Conservation (phyloP, 2,888 invertebrate genomes). For the Fragum fragum region DNA sequence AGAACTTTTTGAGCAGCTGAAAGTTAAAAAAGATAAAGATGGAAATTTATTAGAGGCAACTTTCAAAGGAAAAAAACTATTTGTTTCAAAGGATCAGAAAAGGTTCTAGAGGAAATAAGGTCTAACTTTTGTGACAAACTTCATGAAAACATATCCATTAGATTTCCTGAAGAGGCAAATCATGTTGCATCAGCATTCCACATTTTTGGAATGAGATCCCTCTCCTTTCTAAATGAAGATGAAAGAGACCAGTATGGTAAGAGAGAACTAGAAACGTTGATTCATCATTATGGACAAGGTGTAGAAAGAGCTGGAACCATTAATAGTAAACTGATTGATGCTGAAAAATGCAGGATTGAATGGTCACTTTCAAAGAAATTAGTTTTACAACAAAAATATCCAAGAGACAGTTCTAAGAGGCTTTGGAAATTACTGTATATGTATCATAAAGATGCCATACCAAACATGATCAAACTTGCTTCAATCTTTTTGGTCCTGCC, state of each 20-base stretch:
- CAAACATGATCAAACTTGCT: constrained; percentile 3
- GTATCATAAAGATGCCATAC: constrained; percentile 11
- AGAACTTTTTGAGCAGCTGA: constrained; percentile 3
- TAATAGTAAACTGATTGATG: background rate
- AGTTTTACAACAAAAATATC: background rate
- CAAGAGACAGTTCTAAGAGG: background rate
- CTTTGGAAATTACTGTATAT: constrained; percentile 4
- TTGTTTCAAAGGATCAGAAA: constrained; percentile 15
- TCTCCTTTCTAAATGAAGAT: background rate
- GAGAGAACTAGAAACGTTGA: constrained; percentile 1
- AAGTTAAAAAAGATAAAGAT: constrained; percentile 20
- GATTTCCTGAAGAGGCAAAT: constrained; percentile 1
- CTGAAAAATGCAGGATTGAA: constrained; percentile 12
- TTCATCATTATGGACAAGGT: background rate
- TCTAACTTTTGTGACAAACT: constrained; percentile 11
- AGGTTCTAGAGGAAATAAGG: constrained; percentile 5
- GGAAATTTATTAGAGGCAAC: constrained; percentile 7
- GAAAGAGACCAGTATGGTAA: constrained; percentile 7
- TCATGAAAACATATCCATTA: constrained; percentile 1
- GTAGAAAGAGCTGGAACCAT: background rate
- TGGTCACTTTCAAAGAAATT: constrained; percentile 1
- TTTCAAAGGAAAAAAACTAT: constrained; percentile 1
- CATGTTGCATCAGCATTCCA: constrained; percentile 13
- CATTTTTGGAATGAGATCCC: constrained; percentile 17
- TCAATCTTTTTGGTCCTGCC: background rate